Base-by-base conservation (phyloP, 1,140 invertebrate species). In the Drosophila obscura region DNA sequence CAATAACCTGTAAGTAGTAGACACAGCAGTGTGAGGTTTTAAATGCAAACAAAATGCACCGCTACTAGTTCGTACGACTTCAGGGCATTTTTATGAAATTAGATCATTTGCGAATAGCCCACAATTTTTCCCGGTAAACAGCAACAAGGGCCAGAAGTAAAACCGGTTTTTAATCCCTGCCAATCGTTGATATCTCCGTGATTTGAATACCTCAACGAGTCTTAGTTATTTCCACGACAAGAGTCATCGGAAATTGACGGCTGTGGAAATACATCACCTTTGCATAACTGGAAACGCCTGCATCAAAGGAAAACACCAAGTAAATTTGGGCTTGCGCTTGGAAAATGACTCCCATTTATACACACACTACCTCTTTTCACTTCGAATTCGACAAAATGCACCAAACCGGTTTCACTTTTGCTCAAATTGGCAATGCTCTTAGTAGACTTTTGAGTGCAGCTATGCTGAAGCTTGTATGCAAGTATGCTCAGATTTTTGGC, bases 1-100 rank as follows among this genome's bases (percentile, higher is more conserved):
- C 49, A 87, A 85, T 60, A 87, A 85, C 19, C 62, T 85, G 81
- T 85, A 24, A 85, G 81, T 85, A 45, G 39, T 44, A 35, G 7
- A 26, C 43, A 16, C 22, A 52, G 31, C 35, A 39, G 35, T 4
- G 16, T 41, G 26, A 22, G 56, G 19, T 24, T 44, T 39, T 13
- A 39, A 28, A 28, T 7, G 13, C 5, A 50, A 62, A 53, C 59
- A 57, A 66, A 75, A 50, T 60, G 55, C 48, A 74, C 22, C 15
- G 15, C 71, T 16, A 45, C 35, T 5, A 41, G 13, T 19, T 26
- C 1, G 15, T 24, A 26, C 11, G 24, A 39, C 28, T 15, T 11
- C 16, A 9, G 7, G 7, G 4, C 16, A 39, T 26, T 44, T 52
- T 52, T 19, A 41, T 11, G 11, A 13, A 2, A 45, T 51, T n/a